A percentile compares a stretch with the other conserved stretches of the same genome.
Evolutionary conservation across 2,888 invertebrate genomes (phyloP).

Genomic region (Andrena praecox): DNA sequence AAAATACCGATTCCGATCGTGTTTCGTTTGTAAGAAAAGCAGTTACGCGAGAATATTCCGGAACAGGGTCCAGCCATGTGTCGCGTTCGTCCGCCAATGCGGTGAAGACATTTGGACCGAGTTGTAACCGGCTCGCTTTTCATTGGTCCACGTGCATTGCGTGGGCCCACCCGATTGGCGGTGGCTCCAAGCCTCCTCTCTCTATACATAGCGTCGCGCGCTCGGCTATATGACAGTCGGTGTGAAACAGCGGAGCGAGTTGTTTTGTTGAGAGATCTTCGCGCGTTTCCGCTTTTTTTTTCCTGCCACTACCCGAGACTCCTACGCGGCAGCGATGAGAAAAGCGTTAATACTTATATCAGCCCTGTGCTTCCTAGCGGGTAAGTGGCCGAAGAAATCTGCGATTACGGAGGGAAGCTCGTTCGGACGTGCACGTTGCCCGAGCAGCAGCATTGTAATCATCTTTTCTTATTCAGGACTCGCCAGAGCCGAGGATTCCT

Average conservation of each 20-base stretch:
- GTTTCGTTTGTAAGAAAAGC: background rate
- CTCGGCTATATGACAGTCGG: constrained; percentile 73
- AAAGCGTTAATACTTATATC: constrained; percentile 75
- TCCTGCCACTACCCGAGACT: constrained; percentile 18
- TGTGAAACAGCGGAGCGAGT: constrained; percentile 66
- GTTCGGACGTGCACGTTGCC: constrained; percentile 1
- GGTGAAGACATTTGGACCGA: constrained; percentile 76
- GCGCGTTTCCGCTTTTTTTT: constrained; percentile 39
- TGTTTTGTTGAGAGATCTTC: constrained; percentile 9
- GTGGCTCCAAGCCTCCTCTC: constrained; percentile 6
- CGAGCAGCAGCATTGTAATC: background rate
- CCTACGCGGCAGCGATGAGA: constrained; percentile 72
- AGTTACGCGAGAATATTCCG: constrained; percentile 67
- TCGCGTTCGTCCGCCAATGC: constrained; percentile 69
- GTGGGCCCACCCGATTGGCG: constrained; percentile 80
- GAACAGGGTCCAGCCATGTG: constrained; percentile 54
- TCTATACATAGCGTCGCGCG: constrained; percentile 57
- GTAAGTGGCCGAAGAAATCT: constrained; percentile 66
- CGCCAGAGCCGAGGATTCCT: constrained; percentile 84
- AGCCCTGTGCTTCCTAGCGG: constrained; percentile 77
- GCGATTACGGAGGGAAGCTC: background rate
- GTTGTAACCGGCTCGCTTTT: constrained; percentile 65
- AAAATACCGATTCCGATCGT: background rate
- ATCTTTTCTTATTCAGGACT: constrained; percentile 72
- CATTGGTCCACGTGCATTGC: constrained; percentile 78